Evolutionary conservation across 2,888 invertebrate species (phyloP).

Genomic region (Theretra japonica): DNA sequence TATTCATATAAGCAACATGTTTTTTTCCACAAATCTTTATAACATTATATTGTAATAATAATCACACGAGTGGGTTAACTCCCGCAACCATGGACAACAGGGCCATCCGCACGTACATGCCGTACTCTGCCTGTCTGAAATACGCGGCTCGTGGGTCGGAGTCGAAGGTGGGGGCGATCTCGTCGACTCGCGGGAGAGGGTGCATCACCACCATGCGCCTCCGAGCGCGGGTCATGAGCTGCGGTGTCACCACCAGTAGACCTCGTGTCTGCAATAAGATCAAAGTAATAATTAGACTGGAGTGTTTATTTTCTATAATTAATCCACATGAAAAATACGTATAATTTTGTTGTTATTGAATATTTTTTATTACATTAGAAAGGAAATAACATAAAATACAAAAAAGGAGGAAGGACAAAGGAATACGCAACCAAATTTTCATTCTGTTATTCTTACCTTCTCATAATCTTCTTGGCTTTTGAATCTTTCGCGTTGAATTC

Average conservation of each 20-base stretch:
- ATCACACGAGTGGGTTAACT: slow-evolving; percentile 71
- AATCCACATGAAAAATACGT: too few species aligned
- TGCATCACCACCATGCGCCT: slow-evolving; percentile 98
- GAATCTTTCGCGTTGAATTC: slow-evolving; percentile 98
- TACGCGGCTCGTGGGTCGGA: slow-evolving; percentile 98
- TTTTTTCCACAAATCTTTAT: too few species aligned
- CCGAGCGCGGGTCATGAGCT: slow-evolving; percentile 97
- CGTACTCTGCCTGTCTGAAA: slow-evolving; percentile 98
- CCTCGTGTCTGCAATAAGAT: slow-evolving; percentile 90
- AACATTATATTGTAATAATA: background rate
- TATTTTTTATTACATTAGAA: too few species aligned
- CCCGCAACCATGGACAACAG: slow-evolving; percentile 96
- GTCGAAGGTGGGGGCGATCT: slow-evolving; percentile 98
- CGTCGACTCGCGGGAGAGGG: slow-evolving; percentile 96
- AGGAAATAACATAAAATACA: too few species aligned
- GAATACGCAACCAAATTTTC: background rate
- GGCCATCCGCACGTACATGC: slow-evolving; percentile 99
- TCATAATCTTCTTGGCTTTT: slow-evolving; percentile 92
- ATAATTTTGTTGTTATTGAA: too few species aligned
- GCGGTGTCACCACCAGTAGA: slow-evolving; percentile 95
- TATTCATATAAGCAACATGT: background rate
- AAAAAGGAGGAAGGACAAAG: too few species aligned
- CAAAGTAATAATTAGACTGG: too few species aligned
- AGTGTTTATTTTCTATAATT: too few species aligned
- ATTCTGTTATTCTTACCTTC: slow-evolving; percentile 83